A percentile compares a stretch with the other conserved stretches of the same genome.
These are phyloP conservation scores for Synaphobranchus kaupii DNA, from an alignment of 2,797 vertebrate species.

Conservation along the genomic window DNA sequence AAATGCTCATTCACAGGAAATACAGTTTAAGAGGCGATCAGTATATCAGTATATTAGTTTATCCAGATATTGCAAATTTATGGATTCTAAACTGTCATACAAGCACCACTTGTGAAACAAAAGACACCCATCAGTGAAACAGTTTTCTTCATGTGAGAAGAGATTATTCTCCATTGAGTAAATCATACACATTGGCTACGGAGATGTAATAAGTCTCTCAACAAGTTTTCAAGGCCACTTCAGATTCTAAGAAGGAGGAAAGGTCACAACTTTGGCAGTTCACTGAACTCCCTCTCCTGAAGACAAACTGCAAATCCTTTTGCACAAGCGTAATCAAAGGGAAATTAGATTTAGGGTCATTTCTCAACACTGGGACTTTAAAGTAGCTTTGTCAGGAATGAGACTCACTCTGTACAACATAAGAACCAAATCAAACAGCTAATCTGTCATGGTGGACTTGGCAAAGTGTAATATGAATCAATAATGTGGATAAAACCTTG, in stretches of 20 bases:
- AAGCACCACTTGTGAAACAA: background rate
- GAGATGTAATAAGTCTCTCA: background rate
- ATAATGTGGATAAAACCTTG: background rate
- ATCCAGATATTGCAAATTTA: background rate
- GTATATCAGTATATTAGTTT: background rate
- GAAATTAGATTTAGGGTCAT: background rate
- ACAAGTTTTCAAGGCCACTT: background rate
- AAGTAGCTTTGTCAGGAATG: constrained; percentile 1
- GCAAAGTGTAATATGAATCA: background rate
- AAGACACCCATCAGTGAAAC: background rate
- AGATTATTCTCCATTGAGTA: background rate
- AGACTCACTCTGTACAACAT: background rate
- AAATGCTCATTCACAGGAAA: background rate
- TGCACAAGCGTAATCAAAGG: background rate
- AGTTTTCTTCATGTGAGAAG: background rate
- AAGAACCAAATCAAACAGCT: background rate
- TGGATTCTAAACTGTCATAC: background rate
- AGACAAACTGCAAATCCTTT: background rate
- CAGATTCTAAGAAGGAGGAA: background rate
- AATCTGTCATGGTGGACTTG: background rate
- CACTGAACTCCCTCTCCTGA: background rate
- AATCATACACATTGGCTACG: background rate
- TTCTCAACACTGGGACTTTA: background rate
- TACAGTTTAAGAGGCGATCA: background rate
- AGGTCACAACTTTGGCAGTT: background rate